Base-by-base conservation (phyloP, 1,140 invertebrate species). In the Rhagoletis pomonella region DNA sequence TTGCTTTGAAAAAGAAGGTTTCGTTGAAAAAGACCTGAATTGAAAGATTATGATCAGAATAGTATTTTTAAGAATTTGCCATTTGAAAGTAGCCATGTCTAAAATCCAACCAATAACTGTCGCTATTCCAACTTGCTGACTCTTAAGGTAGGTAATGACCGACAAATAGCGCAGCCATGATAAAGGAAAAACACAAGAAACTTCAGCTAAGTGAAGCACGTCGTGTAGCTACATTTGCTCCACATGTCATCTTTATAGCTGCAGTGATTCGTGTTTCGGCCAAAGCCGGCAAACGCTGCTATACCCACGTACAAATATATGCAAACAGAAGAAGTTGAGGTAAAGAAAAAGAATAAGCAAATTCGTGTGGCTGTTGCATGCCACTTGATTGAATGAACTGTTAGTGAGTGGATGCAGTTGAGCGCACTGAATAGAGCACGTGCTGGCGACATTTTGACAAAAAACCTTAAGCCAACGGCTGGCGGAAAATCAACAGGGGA, bases 381-480 rank as follows among this genome's bases (percentile, higher is more conserved):
- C 44, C 73, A 81, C 73, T 81, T 91, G 90, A 91, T 91, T 91
- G 90, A 91, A 90, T 91, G 90, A 91, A 91, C 90, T 91, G 90
- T 89, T 90, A 91, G 88, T 91, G 91, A 91, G 88, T 91, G 91
- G 90, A 86, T 42, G 90, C 89, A 89, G 90, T 87, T 60, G 87
- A 86, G 89, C 87, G 86, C 65, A 65, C 87, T 86, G 58, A 86
- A 88, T 81, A 87, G 84, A 88, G 90, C 91, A 91, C 90, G 90
- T 91, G 90, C 90, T 89, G 89, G 89, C 90, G 90, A 91, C 91
- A 91, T 88, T 87, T 91, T 91, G 91, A 91, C 90, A 91, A 91
- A 91, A 91, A 91, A 91, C 29, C 90, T 89, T 90, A 91, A 88
- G 88, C 73, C 73, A 81, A 55, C 44, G 73, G 47, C 47, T 47